A percentile compares a stretch with the other conserved stretches of the same genome.
Conservation (phyloP, 1,140 invertebrate genomes). For the Ruditapes philippinarum region DNA sequence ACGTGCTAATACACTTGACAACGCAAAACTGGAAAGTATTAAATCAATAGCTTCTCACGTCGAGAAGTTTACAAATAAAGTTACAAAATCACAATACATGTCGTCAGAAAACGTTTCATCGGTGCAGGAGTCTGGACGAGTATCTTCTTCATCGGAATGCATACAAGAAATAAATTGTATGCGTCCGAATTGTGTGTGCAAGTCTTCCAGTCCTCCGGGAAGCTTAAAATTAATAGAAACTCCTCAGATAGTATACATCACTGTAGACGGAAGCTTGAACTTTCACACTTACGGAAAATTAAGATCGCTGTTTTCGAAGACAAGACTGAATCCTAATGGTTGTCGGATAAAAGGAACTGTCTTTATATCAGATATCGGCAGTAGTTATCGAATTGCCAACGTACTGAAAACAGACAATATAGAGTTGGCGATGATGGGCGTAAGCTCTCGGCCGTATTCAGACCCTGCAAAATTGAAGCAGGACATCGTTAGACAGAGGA, state of each 20-base stretch:
- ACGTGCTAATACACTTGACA: not conserved
- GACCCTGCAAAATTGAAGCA: slow-evolving; percentile 8
- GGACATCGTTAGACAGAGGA: slow-evolving; percentile 64
- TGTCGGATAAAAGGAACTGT: slow-evolving; percentile 74
- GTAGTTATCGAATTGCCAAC: slow-evolving; percentile 70
- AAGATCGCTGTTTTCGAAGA: slow-evolving; percentile 66
- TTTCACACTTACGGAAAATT: slow-evolving; percentile 73
- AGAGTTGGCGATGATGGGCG: slow-evolving; percentile 70
- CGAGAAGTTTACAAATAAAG: not conserved
- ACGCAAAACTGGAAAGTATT: not conserved
- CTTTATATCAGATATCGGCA: slow-evolving; percentile 70
- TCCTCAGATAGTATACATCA: slow-evolving; percentile 79
- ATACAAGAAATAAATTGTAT: slow-evolving; percentile 74
- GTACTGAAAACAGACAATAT: slow-evolving; percentile 64
- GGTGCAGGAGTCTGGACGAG: not conserved
- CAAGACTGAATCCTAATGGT: slow-evolving; percentile 74
- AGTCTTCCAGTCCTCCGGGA: slow-evolving; percentile 51
- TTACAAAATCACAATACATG: not conserved
- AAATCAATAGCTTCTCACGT: not conserved
- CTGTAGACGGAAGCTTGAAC: slow-evolving; percentile 74
- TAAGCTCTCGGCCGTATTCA: slow-evolving; percentile 42
- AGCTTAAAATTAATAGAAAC: slow-evolving; percentile 58
- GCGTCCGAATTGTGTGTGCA: slow-evolving; percentile 73
- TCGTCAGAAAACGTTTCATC: not conserved
- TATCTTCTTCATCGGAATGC: slow-evolving; percentile 32